Percentiles rank a stretch among this genome's conserved stretches.
phyloP scores from a whole-genome alignment of 2,113 vertebrate species.

The Pteruthius melanotis region DNA sequence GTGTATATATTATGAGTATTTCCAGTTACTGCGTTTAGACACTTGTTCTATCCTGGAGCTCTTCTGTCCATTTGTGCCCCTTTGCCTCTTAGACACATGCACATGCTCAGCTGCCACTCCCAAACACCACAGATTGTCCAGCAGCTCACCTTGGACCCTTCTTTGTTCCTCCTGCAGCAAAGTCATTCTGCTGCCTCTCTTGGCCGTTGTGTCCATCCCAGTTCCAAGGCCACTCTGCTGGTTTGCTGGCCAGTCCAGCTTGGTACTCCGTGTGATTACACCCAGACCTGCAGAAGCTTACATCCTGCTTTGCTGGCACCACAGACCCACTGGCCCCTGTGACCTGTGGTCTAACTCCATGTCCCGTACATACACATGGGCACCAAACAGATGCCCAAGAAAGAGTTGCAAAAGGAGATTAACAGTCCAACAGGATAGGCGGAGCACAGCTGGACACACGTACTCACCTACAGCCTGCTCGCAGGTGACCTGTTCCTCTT shows the following conservation, averaged over 20 bases:
- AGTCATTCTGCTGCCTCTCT: neutral
- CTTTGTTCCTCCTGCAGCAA: neutral
- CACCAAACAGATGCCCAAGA: neutral
- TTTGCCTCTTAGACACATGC: neutral
- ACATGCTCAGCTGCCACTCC: neutral
- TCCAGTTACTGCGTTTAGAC: neutral
- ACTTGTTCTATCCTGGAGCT: accelerated
- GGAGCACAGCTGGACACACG: neutral
- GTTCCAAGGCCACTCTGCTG: accelerated
- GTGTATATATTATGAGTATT: neutral
- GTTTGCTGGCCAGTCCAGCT: neutral
- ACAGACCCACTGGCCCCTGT: accelerated
- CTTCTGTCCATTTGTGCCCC: accelerated
- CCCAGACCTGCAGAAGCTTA: neutral
- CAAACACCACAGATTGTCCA: neutral
- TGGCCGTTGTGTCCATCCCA: accelerated
- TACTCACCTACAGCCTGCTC: neutral
- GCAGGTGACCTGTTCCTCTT: neutral
- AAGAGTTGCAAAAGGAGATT: neutral
- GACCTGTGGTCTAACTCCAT: neutral
- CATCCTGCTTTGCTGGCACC: neutral
- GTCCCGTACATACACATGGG: accelerated
- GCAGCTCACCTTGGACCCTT: neutral
- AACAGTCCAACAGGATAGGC: neutral
- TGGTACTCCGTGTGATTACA: accelerated